A percentile compares a stretch with the other conserved stretches of the same genome.
These are phyloP conservation scores for Oreohelix idahoensis DNA, from an alignment of 1,140 invertebrate species.

Conservation along the genomic window DNA sequence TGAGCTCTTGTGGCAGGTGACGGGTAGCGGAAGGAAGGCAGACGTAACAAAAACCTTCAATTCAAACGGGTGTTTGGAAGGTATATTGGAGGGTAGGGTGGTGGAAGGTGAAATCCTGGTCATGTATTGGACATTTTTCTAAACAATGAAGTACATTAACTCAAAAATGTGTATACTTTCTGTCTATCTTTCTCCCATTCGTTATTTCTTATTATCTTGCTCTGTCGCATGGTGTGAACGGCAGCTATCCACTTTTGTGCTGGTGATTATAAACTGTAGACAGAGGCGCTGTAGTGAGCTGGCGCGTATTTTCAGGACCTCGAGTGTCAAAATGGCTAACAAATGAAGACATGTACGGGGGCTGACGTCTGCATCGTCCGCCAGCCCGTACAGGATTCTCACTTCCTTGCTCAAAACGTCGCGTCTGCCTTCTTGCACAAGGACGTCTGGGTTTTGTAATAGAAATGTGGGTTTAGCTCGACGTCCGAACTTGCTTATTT, in stretches of 20 bases:
- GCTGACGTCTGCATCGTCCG: constrained; percentile 5
- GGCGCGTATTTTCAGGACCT: too few species aligned
- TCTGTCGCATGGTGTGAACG: constrained; percentile 1
- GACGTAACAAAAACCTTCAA: too few species aligned
- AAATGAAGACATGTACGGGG: not conserved
- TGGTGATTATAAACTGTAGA: not conserved
- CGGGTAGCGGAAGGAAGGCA: too few species aligned
- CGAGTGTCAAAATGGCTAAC: not conserved
- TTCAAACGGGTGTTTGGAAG: too few species aligned
- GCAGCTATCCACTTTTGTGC: not conserved
- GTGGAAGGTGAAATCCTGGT: too few species aligned
- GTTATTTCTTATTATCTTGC: not conserved
- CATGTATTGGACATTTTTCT: too few species aligned
- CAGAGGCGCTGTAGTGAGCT: not conserved
- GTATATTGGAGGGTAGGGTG: too few species aligned
- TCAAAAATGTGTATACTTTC: too few species aligned
- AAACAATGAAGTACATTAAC: too few species aligned
- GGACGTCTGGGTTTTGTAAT: not conserved
- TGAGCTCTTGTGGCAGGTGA: too few species aligned
- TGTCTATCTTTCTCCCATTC: too few species aligned
- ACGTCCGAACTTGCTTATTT: not conserved
- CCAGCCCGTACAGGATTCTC: not conserved
- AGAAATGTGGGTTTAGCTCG: not conserved
- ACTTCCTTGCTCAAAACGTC: not conserved
- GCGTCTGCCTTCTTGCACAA: not conserved